phyloP scores from a whole-genome alignment of 2,113 vertebrate genomes.

The Jacana jacana region DNA sequence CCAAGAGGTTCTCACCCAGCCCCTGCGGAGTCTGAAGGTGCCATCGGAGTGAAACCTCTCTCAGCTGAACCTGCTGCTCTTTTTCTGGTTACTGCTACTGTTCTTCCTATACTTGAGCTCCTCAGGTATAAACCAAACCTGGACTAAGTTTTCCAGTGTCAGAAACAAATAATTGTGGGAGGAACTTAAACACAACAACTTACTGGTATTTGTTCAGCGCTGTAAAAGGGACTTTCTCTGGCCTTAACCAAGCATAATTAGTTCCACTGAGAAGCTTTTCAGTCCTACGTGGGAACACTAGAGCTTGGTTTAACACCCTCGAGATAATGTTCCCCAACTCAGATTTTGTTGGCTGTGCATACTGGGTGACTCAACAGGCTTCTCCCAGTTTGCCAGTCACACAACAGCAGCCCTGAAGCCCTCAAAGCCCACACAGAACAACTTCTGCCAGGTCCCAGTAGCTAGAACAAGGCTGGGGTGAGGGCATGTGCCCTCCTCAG shows the following conservation, averaged over 20 bases:
- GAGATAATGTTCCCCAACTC: not conserved
- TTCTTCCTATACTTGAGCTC: not conserved
- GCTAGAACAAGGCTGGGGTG: not conserved
- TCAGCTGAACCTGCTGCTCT: not conserved
- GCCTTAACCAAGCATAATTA: not conserved
- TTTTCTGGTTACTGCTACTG: not conserved
- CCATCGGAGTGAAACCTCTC: not conserved
- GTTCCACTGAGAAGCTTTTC: slow-evolving; percentile 10
- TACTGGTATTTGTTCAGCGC: not conserved
- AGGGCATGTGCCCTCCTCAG: accelerated
- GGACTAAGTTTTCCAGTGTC: not conserved
- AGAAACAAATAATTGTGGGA: not conserved
- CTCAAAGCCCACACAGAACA: not conserved
- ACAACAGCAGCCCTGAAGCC: not conserved
- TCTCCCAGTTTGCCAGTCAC: not conserved
- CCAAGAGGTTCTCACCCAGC: not conserved
- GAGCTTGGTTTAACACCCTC: not conserved
- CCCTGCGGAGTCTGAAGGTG: not conserved
- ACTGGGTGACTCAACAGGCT: not conserved
- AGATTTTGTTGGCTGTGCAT: not conserved
- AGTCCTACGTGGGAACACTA: not conserved
- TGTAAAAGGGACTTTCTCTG: not conserved
- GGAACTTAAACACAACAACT: not conserved
- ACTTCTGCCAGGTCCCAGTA: not conserved
- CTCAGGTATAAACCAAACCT: not conserved